phyloP scores from a whole-genome alignment of 2,797 vertebrate species.

The Potorous gilbertii region DNA sequence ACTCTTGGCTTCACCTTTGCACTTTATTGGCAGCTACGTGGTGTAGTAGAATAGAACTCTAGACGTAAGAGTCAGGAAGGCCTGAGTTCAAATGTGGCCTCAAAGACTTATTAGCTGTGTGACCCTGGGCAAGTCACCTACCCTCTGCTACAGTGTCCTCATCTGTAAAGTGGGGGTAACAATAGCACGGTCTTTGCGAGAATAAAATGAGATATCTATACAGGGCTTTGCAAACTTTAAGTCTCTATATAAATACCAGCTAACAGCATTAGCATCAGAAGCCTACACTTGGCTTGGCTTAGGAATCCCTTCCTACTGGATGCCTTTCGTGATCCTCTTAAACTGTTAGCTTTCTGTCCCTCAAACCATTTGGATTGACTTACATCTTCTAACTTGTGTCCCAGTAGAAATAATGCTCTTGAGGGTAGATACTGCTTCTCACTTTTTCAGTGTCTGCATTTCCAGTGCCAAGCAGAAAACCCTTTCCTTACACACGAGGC shows the following conservation, averaged over 20 bases:
- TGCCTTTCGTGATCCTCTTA: not conserved
- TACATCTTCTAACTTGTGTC: not conserved
- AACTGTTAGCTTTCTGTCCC: not conserved
- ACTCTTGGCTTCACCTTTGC: not conserved
- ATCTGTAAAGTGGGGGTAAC: not conserved
- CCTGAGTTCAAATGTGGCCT: not conserved
- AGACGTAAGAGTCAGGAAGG: not conserved
- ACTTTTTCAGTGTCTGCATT: not conserved
- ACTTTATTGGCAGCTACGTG: not conserved
- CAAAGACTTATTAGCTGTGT: not conserved
- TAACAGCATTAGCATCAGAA: not conserved
- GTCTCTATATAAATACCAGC: not conserved
- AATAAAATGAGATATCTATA: not conserved
- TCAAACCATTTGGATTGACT: not conserved
- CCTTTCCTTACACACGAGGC: not conserved
- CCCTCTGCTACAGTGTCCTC: not conserved
- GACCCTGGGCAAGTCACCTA: not conserved
- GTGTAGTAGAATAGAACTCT: not conserved
- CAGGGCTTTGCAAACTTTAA: not conserved
- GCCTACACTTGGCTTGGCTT: not conserved
- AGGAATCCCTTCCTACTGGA: not conserved
- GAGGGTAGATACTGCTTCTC: not conserved
- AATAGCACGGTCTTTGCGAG: not conserved
- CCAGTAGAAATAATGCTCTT: not conserved
- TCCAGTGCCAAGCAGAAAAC: not conserved